Percentiles rank a stretch among this genome's conserved stretches.
phyloP scores from a whole-genome alignment of 2,888 invertebrate genomes.

The Xylota segnis region DNA sequence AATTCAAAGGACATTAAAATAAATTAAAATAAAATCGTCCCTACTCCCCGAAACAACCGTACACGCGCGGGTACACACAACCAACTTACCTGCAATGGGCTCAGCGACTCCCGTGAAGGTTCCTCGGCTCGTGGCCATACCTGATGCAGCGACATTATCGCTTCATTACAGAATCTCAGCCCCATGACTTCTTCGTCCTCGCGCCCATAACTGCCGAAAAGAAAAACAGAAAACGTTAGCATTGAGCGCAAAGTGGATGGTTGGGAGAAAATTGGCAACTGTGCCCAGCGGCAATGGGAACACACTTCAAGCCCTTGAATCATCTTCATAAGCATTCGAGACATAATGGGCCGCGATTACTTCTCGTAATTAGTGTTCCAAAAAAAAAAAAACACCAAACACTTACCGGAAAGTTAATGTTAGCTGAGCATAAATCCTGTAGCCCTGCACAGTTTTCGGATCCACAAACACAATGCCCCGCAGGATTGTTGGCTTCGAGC shows the following conservation, averaged over 20 bases:
- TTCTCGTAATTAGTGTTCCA: constrained; percentile 13
- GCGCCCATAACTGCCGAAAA: constrained; percentile 91
- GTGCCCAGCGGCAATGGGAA: background rate
- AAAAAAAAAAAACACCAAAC: background rate
- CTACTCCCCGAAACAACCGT: background rate
- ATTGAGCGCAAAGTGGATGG: background rate
- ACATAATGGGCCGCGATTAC: background rate
- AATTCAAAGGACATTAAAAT: constrained; percentile 5
- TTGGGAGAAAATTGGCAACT: background rate
- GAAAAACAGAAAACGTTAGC: constrained; percentile 9
- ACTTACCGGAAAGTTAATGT: constrained; percentile 95
- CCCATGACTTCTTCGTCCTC: constrained; percentile 99
- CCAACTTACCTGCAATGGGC: constrained; percentile 90
- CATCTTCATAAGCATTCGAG: background rate
- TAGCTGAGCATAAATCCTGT: constrained; percentile 93
- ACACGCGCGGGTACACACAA: constrained; percentile 1
- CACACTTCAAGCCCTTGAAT: background rate
- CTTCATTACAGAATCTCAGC: constrained; percentile 98
- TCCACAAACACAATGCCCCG: constrained; percentile 97
- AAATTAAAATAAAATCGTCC: constrained; percentile 42
- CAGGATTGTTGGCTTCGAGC: constrained; percentile 90
- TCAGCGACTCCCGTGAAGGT: constrained; percentile 86
- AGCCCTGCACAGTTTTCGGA: constrained; percentile 91
- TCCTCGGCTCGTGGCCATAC: constrained; percentile 90
- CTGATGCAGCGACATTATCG: constrained; percentile 95